Conservation (phyloP, 2,113 vertebrate species). For the Apodemus speciosus region DNA sequence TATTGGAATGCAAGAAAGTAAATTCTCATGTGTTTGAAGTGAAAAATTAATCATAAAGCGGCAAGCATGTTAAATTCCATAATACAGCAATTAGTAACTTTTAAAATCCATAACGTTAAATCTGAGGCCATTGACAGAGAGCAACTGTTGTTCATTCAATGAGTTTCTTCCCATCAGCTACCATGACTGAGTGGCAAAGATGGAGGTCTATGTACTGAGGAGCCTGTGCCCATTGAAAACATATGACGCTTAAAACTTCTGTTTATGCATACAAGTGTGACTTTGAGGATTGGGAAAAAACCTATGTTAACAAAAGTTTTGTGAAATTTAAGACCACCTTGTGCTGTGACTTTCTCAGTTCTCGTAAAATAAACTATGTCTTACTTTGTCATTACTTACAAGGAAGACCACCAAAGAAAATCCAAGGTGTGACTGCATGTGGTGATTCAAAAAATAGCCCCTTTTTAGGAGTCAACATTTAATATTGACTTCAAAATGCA, state of each 20-base stretch:
- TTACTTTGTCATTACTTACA: constrained; percentile 72
- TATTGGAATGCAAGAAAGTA: constrained; percentile 73
- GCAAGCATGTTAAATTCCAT: constrained; percentile 51
- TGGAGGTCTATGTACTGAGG: not conserved
- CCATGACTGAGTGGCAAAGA: constrained; percentile 23
- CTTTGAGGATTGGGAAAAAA: constrained; percentile 67
- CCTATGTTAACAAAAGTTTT: constrained; percentile 77
- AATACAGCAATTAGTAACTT: constrained; percentile 62
- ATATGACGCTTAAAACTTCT: constrained; percentile 78
- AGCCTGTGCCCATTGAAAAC: constrained; percentile 75
- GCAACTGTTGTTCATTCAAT: constrained; percentile 12
- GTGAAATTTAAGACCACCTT: constrained; percentile 77
- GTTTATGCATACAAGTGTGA: constrained; percentile 78
- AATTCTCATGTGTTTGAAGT: constrained; percentile 71
- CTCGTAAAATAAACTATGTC: constrained; percentile 71
- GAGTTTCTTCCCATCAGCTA: constrained; percentile 57
- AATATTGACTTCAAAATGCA: constrained; percentile 58
- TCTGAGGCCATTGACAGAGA: constrained; percentile 59
- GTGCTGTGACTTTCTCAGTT: constrained; percentile 73
- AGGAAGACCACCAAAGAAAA: constrained; percentile 80
- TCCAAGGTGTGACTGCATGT: constrained; percentile 70
- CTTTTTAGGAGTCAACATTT: constrained; percentile 63
- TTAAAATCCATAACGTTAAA: constrained; percentile 71
- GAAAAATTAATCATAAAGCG: constrained; percentile 75
- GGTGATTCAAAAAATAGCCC: constrained; percentile 65